Conservation (phyloP, 2,888 invertebrate species). For the Nemapogon koenigi region DNA sequence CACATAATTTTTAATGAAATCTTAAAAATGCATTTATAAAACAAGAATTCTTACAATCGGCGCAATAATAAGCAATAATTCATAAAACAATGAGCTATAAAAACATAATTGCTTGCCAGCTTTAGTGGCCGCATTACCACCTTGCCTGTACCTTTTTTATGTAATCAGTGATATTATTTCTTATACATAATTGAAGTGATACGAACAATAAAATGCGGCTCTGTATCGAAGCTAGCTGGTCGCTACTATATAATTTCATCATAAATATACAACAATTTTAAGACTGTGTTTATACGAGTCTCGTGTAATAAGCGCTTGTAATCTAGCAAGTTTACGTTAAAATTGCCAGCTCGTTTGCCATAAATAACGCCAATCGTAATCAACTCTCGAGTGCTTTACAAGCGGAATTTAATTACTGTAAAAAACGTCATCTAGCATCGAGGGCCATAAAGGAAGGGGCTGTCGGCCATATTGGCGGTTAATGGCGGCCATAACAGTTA, state of each 20-base stretch:
- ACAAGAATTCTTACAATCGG: constrained; percentile 1
- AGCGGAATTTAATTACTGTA: constrained; percentile 11
- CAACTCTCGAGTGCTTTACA: constrained; percentile 6
- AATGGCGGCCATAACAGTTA: constrained; percentile 15
- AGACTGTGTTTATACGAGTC: too few relatives aligned
- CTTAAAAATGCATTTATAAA: too few relatives aligned
- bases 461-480: background rate
- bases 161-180: too few relatives aligned
- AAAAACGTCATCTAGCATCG: constrained; percentile 18
- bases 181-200: too few relatives aligned
- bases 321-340: too few relatives aligned
- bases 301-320: too few relatives aligned
- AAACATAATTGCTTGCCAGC: constrained; percentile 2
- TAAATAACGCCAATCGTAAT: constrained; percentile 6
- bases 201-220: too few relatives aligned
- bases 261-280: too few relatives aligned
- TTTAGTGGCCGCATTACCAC: constrained; percentile 2
- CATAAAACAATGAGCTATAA: constrained; percentile 7
- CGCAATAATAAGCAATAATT: constrained; percentile 6
- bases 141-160: too few relatives aligned
- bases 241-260: too few relatives aligned
- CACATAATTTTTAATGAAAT: too few relatives aligned
- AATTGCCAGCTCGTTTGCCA: background rate
- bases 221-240: too few relatives aligned
- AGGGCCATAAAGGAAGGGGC: background rate